A percentile compares a stretch with the other conserved stretches of the same genome.
Conservation (phyloP, 2,888 invertebrate species). For the Eurois occulta region DNA sequence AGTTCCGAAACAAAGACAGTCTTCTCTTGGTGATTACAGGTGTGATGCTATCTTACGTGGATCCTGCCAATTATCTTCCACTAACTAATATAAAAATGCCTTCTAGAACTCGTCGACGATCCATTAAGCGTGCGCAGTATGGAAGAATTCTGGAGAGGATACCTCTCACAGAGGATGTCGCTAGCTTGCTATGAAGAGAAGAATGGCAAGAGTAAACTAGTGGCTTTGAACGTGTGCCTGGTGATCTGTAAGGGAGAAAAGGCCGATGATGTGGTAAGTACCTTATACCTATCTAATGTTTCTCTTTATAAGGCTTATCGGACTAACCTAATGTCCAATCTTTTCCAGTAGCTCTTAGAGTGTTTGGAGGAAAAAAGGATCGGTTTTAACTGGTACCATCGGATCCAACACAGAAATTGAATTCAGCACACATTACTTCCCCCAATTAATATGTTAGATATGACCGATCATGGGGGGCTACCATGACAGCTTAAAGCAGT, state of each 20-base stretch:
- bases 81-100: neutral
- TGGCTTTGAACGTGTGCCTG: conserved; percentile 79
- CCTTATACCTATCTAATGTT: neutral
- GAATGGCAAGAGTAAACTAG: conserved; percentile 74
- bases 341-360: too few relatives aligned
- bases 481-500: too few relatives aligned
- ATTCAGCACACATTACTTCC: neutral
- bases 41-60: neutral
- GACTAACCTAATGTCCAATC: neutral
- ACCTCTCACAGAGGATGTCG: conserved; percentile 74
- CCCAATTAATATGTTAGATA: neutral
- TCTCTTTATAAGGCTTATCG: neutral
- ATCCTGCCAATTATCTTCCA: neutral
- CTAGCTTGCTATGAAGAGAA: conserved; percentile 79
- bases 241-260: conserved; percentile 68
- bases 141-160: conserved; percentile 73
- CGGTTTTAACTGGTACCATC: too few relatives aligned
- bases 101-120: conserved; percentile 73
- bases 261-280: conserved; percentile 62
- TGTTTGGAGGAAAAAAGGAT: too few relatives aligned
- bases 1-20: neutral
- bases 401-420: neutral
- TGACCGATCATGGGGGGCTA: neutral
- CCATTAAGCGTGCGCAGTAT: conserved; percentile 73
- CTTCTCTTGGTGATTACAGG: neutral